Evolutionary conservation across 2,113 vertebrate species (phyloP), one percentile per base, ranked within the genome.

Genomic region (Rhineura floridana): DNA sequence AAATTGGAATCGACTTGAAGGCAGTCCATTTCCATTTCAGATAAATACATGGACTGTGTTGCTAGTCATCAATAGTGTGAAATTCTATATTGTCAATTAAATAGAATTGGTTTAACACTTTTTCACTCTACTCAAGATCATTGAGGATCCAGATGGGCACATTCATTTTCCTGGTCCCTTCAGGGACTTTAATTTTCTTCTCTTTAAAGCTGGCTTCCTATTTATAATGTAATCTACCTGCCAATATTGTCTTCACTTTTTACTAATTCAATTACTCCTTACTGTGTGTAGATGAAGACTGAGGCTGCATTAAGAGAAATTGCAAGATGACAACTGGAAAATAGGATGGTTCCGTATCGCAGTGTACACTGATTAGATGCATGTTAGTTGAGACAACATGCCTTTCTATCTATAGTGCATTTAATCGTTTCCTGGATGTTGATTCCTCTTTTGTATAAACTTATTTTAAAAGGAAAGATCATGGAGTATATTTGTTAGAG

Each of bases 231-330:
- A 73, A 81, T 81, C 52, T 81, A 17, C 39, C 70, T 81, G 36
- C 39, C 86, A 87, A 48, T 81, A 81, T 81, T 81, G 21, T 59
- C 50, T 81, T 81, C 67, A 81, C 48, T 19, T 73, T 87, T 62
- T 46, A 67, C 42, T 86, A 69, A 86, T 86, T 52, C n/a, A 86
- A 42, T 87, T 73, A 81, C 7, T 72, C 39, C 30, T 87, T n/a
- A 25, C 50, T 46, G 48, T 73, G 39, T 69, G 39, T 81, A 36
- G 17, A 46, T 81, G 67, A 87, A 62, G 39, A 46, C 39, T 62
- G 50, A 62, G 50, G 3, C 11, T 81, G 39, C 39, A 87, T 81
- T 81, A 73, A 87, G 67, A 55, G 30, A 62, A 39, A 73, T 73
- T 73, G 39, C 25, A 70, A 46, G 39, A 81, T 36, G 36, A 62